Evolutionary conservation across 1,140 invertebrate species (phyloP).

Genomic region (Phthorimaea operculella): DNA sequence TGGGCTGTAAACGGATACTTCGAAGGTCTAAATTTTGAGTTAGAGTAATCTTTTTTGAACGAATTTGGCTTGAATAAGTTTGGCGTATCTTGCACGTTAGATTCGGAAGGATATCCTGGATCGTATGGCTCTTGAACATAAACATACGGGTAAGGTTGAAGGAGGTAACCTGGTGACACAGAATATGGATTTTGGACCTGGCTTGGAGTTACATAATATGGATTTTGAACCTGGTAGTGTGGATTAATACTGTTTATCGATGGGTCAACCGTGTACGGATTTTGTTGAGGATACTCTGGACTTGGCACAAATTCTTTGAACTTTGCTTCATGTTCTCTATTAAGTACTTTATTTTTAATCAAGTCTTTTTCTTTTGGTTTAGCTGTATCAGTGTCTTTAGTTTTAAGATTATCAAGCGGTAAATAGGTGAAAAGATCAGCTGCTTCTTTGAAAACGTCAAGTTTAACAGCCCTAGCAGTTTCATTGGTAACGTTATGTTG

Average conservation of each 20-base stretch:
- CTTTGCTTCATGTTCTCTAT: not conserved
- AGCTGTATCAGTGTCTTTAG: not conserved
- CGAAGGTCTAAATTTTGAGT: conserved; percentile 11
- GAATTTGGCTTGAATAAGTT: not conserved
- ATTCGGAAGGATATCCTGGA: not conserved
- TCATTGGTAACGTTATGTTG: conserved; percentile 16
- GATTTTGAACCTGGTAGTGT: not conserved
- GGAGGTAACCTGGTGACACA: not conserved
- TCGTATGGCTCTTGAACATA: not conserved
- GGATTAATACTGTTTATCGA: not conserved
- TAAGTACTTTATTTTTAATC: not conserved
- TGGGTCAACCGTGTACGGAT: not conserved
- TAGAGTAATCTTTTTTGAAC: not conserved
- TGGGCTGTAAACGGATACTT: conserved; percentile 5
- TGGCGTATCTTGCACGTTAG: not conserved
- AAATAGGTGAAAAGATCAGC: conserved; percentile 32
- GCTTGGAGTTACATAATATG: not conserved
- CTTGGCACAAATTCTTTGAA: not conserved
- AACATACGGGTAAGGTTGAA: not conserved
- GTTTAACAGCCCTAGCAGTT: conserved; percentile 11
- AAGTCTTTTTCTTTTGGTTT: not conserved
- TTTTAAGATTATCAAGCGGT: conserved; percentile 7
- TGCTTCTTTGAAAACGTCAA: conserved; percentile 44
- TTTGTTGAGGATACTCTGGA: not conserved
- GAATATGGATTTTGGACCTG: not conserved